Evolutionary conservation across 2,113 vertebrate genomes (phyloP).

Genomic region (Eulemur rufifrons): DNA sequence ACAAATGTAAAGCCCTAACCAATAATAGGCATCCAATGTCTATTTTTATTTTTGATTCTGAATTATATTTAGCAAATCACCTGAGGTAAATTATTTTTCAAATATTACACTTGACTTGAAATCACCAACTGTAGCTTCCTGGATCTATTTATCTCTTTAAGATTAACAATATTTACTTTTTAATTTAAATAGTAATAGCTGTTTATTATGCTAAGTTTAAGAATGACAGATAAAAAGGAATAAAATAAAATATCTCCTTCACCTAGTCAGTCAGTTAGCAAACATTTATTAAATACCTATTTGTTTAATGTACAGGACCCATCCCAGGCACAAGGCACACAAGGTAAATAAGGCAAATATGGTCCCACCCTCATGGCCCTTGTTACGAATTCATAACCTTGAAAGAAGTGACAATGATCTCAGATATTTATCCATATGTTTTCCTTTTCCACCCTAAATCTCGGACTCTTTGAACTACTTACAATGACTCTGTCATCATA

Average conservation of each 20-base stretch:
- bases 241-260: neutral
- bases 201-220: neutral
- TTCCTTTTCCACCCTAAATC: neutral
- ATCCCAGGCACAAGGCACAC: neutral
- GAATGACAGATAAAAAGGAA: neutral
- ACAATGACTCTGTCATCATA: neutral
- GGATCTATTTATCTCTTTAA: neutral
- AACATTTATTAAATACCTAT: neutral
- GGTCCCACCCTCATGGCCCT: neutral
- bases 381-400: neutral
- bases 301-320: neutral
- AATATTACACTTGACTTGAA: neutral
- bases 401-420: neutral
- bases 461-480: neutral
- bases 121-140: neutral
- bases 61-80: constrained; percentile 19
- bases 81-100: neutral
- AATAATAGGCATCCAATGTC: neutral
- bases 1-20: neutral
- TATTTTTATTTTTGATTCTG: neutral
- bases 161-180: neutral
- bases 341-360: neutral
- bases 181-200: neutral
- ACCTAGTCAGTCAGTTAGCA: neutral
- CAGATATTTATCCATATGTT: neutral